Evolutionary conservation across 2,888 invertebrate genomes (phyloP).

Genomic region (Theretra japonica): DNA sequence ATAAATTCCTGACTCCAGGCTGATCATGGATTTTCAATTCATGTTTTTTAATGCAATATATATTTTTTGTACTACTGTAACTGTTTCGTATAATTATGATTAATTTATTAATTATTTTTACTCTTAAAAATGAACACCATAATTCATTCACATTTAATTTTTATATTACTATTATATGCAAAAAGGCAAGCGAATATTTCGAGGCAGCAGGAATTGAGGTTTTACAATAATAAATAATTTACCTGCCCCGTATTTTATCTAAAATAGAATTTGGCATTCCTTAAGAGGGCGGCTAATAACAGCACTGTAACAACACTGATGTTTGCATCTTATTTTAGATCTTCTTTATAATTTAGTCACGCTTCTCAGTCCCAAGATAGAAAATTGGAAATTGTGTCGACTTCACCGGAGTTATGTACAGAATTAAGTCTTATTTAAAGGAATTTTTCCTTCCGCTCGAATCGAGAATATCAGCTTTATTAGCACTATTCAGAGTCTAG

Average conservation of each 20-base stretch:
- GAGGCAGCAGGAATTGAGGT: background rate
- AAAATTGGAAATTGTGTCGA: constrained; percentile 83
- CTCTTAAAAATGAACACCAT: no score
- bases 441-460: constrained; percentile 49
- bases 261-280: constrained; percentile 77
- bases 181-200: background rate
- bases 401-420: constrained; percentile 64
- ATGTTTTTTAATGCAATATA: no score
- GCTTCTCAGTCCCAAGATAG: constrained; percentile 75
- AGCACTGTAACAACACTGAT: constrained; percentile 74
- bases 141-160: background rate
- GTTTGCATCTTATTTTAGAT: constrained; percentile 78
- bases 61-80: no score
- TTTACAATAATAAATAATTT: constrained; percentile 35
- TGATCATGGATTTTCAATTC: no score
- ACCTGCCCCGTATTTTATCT: constrained; percentile 77
- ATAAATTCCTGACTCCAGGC: no score
- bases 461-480: constrained; percentile 54
- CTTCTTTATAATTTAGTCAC: constrained; percentile 81
- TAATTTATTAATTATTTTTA: no score
- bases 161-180: background rate
- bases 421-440: constrained; percentile 68
- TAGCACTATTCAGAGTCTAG: constrained; percentile 48
- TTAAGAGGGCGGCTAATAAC: constrained; percentile 69
- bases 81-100: no score